phyloP scores from a whole-genome alignment of 2,888 invertebrate genomes.

The Mallateleia sp. region DNA sequence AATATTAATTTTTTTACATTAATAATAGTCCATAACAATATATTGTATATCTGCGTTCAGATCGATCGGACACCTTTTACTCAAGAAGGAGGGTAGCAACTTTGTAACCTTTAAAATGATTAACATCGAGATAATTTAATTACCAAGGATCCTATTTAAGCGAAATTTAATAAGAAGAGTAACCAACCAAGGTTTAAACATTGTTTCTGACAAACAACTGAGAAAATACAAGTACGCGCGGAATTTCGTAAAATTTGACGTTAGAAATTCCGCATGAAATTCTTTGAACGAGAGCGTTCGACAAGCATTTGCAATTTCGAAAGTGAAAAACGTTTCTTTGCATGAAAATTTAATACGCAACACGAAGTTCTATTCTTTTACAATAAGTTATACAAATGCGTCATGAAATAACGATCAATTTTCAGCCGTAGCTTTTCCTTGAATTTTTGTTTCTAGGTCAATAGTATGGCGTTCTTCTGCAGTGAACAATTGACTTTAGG shows the following conservation, averaged over 20 bases:
- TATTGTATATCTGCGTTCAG: no score
- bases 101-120: slow-evolving; percentile 31
- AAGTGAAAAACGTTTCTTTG: no score
- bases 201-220: slow-evolving; percentile 1
- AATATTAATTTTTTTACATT: neutral
- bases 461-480: slow-evolving; percentile 21
- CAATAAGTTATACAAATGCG: slow-evolving; percentile 33
- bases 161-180: slow-evolving; percentile 35
- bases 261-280: no score
- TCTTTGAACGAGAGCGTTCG: no score
- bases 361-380: no score
- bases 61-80: neutral
- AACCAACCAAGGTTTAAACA: slow-evolving; percentile 11
- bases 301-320: no score
- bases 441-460: slow-evolving; percentile 34
- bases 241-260: slow-evolving; percentile 52
- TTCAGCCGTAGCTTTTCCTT: neutral
- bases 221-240: slow-evolving; percentile 31
- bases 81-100: neutral
- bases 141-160: slow-evolving; percentile 34
- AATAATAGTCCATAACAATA: neutral
- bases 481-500: no score
- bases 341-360: no score
- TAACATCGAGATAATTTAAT: slow-evolving; percentile 34
- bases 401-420: slow-evolving; percentile 49